Conservation (phyloP, 2,888 invertebrate species). For the Bimastos eiseni region DNA sequence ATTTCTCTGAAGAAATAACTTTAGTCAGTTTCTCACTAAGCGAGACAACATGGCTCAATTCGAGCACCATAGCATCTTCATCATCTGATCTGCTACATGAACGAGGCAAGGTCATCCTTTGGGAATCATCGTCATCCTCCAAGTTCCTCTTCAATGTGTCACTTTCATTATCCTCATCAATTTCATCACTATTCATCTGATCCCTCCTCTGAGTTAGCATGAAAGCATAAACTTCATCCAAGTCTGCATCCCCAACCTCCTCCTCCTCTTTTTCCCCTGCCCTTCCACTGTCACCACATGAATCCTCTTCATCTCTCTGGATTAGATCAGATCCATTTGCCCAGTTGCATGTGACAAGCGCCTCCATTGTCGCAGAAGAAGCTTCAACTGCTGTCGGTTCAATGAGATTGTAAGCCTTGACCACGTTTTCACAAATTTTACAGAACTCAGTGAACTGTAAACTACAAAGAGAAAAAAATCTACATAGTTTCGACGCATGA, state of each 20-base stretch:
- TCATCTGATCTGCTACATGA: not conserved
- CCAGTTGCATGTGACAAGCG: not conserved
- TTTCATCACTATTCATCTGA: not conserved
- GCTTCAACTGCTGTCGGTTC: not conserved
- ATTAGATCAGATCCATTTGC: not conserved
- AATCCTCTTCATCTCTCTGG: not conserved
- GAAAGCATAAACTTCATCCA: slow-evolving; percentile 4
- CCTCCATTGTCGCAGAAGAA: not conserved
- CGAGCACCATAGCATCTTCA: not conserved
- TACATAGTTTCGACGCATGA: no score
- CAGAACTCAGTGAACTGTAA: not conserved
- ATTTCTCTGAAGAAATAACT: not conserved
- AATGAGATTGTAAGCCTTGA: not conserved
- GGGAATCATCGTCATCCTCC: not conserved
- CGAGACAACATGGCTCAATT: not conserved
- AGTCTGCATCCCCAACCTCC: not conserved
- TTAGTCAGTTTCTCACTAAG: not conserved
- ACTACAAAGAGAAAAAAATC: not conserved
- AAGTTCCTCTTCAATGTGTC: not conserved
- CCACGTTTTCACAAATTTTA: not conserved
- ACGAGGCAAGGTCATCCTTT: not conserved
- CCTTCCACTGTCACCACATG: not conserved
- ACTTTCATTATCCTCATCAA: not conserved
- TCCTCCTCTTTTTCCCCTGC: not conserved
- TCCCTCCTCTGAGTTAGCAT: slow-evolving; percentile 9